Percentiles rank a stretch among this genome's conserved stretches.
These are phyloP conservation scores for Hippopotamyrus pictus DNA, from an alignment of 2,797 vertebrate species.

Conservation along the genomic window DNA sequence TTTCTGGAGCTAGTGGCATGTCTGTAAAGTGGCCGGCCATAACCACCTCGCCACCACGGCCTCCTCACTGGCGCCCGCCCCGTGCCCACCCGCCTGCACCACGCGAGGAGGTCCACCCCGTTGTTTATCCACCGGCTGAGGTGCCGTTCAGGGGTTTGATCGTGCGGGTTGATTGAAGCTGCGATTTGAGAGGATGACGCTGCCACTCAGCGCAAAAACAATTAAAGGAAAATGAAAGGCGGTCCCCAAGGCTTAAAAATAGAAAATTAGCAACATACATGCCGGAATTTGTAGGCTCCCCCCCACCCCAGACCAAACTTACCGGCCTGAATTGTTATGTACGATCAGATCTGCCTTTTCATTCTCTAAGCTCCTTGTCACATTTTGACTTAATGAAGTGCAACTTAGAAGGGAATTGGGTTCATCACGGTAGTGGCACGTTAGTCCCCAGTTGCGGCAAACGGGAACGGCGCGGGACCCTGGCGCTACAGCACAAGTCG, in stretches of 20 bases:
- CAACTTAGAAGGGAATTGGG: conserved; percentile 99
- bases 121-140: conserved; percentile 66
- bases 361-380: conserved; percentile 99
- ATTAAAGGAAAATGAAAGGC: conserved; percentile 79
- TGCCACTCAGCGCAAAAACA: conserved; percentile 72
- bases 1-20: background rate
- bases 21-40: conserved; percentile 41
- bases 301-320: conserved; percentile 76
- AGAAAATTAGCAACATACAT: conserved; percentile 78
- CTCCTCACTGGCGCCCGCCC: background rate
- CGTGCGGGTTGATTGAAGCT: conserved; percentile 67
- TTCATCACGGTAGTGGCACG: conserved; percentile 98
- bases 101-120: conserved; percentile 59
- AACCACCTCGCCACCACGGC: background rate
- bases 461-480: conserved; percentile 98
- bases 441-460: conserved; percentile 99
- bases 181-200: conserved; percentile 73
- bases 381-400: conserved; percentile 99
- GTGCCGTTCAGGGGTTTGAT: conserved; percentile 66
- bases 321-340: conserved; percentile 94
- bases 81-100: conserved; percentile 35
- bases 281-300: conserved; percentile 61
- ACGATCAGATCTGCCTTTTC: conserved; percentile 99
- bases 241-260: conserved; percentile 76
- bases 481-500: conserved; percentile 92